A percentile compares a stretch with the other conserved stretches of the same genome.
Conservation (phyloP, 2,113 vertebrate genomes). For the Corydoras sp. region DNA sequence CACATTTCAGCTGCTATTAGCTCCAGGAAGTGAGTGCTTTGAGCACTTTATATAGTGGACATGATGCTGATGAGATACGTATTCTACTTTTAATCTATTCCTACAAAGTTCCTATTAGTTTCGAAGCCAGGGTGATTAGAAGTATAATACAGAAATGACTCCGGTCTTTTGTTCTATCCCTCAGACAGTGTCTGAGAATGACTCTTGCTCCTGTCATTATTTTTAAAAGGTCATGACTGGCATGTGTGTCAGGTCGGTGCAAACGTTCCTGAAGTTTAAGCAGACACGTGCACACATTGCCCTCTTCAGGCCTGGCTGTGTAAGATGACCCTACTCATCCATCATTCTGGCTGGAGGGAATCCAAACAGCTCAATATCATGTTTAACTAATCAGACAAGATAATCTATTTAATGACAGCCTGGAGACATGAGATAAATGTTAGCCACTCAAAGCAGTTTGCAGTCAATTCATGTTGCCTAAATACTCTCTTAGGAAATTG, state of each 20-base stretch:
- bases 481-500: slow-evolving; percentile 47
- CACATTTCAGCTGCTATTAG: slow-evolving; percentile 37
- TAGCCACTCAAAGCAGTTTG: slow-evolving; percentile 43
- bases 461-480: slow-evolving; percentile 45
- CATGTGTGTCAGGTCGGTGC: slow-evolving; percentile 17
- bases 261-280: slow-evolving; percentile 30
- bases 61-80: slow-evolving; percentile 25
- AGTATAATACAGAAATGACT: background rate
- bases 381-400: slow-evolving; percentile 49
- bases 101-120: background rate
- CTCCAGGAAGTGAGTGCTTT: slow-evolving; percentile 28
- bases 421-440: slow-evolving; percentile 50
- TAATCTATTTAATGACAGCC: slow-evolving; percentile 49
- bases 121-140: background rate
- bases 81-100: background rate
- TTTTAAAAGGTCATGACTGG: slow-evolving; percentile 31
- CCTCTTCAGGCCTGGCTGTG: slow-evolving; percentile 48
- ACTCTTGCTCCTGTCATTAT: background rate
- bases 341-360: slow-evolving; percentile 45
- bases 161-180: background rate
- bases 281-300: slow-evolving; percentile 42
- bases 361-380: slow-evolving; percentile 49
- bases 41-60: slow-evolving; percentile 19
- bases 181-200: background rate
- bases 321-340: slow-evolving; percentile 47